Conservation (phyloP, 2,797 vertebrate genomes). For the Falco columbarius region DNA sequence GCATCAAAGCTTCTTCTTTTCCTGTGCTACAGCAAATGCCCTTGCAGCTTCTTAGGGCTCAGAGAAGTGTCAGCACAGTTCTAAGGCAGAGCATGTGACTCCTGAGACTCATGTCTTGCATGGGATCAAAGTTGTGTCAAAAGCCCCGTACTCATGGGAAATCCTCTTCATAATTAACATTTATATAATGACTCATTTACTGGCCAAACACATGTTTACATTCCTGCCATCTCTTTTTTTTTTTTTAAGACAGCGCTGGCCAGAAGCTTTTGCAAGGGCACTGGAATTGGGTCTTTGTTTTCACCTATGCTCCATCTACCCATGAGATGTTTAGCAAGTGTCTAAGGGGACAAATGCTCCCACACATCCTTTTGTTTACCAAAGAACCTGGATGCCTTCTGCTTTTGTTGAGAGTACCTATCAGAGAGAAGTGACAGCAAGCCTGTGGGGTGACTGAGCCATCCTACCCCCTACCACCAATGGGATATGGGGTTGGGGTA, state of each 20-base stretch:
- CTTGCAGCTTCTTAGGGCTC: neutral
- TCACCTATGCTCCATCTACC: neutral
- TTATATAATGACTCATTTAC: neutral
- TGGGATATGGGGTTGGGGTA: neutral
- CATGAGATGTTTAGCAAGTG: neutral
- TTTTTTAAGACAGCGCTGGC: slow-evolving; percentile 2
- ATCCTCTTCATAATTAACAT: slow-evolving; percentile 41
- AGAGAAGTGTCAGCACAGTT: neutral
- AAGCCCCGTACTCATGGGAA: slow-evolving; percentile 27
- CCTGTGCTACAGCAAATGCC: neutral
- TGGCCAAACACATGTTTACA: slow-evolving; percentile 50
- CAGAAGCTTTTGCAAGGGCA: slow-evolving; percentile 47
- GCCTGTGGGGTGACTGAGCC: neutral
- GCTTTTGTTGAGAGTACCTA: neutral
- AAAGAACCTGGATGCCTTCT: neutral
- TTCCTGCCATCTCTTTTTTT: slow-evolving; percentile 29
- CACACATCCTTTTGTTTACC: neutral
- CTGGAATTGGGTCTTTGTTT: slow-evolving; percentile 26
- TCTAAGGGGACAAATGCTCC: neutral
- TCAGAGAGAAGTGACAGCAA: neutral
- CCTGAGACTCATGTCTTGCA: neutral
- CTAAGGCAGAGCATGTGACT: slow-evolving; percentile 15
- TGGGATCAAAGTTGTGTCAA: slow-evolving; percentile 53
- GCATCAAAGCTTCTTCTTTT: slow-evolving; percentile 5
- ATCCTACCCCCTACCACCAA: neutral